Percentiles rank a stretch among this genome's conserved stretches.
Conservation (phyloP, 2,113 vertebrate genomes). For the Halichoeres trimaculatus region DNA sequence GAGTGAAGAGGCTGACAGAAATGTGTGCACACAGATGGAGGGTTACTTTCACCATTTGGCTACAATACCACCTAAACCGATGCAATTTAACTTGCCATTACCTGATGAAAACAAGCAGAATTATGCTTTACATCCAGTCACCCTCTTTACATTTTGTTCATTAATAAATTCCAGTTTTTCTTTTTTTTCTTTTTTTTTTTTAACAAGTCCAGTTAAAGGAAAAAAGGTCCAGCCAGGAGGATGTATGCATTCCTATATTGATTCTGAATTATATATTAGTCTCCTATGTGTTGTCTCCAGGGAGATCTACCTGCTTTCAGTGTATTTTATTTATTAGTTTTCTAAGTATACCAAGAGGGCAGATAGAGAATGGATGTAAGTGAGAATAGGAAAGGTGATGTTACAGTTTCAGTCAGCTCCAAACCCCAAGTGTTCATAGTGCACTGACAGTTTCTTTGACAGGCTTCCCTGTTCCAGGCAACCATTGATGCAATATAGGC, state of each 20-base stretch:
- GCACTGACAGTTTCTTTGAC: slow-evolving; percentile 63
- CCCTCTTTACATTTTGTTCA: not conserved
- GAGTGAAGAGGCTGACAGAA: not conserved
- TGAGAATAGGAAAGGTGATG: not conserved
- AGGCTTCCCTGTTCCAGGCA: slow-evolving; percentile 32
- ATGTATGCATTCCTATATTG: not conserved
- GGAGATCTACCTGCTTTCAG: slow-evolving; percentile 7
- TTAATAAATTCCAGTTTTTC: not conserved
- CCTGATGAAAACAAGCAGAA: no score
- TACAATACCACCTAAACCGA: no score
- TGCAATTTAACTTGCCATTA: no score
- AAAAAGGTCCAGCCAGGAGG: not conserved
- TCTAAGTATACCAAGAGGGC: slow-evolving; percentile 1
- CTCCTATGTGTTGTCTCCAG: slow-evolving; percentile 16
- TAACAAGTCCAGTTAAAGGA: not conserved
- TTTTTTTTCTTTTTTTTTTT: slow-evolving; percentile 4
- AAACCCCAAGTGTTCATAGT: slow-evolving; percentile 32
- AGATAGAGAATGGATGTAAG: not conserved
- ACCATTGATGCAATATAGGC: slow-evolving; percentile 21
- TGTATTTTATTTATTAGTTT: slow-evolving; percentile 32
- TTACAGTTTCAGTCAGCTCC: slow-evolving; percentile 31
- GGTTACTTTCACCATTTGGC: no score
- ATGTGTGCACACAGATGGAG: not conserved
- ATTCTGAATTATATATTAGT: slow-evolving; percentile 27
- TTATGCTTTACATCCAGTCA: not conserved